Conservation (phyloP, 1,140 invertebrate species). For the Potamilus streckersoni region DNA sequence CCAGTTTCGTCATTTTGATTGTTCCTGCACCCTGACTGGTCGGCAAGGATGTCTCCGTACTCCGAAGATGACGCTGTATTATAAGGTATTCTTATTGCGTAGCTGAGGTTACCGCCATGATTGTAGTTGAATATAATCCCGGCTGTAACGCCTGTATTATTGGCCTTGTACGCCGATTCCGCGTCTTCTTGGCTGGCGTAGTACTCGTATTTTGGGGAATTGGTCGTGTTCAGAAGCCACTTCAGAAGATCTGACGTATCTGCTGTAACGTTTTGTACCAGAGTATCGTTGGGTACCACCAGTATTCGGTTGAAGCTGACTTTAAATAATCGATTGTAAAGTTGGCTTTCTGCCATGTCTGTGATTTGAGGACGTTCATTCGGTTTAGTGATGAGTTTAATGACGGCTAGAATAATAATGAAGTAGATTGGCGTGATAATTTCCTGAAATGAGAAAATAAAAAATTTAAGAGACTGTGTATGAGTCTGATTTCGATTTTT, state of each 20-base stretch:
- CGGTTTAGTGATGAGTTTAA: slow-evolving; percentile 33
- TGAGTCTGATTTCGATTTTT: too few relatives aligned
- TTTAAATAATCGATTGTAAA: slow-evolving; percentile 2
- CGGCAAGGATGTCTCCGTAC: slow-evolving; percentile 4
- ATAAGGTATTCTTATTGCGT: slow-evolving; percentile 31
- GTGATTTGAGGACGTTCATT: slow-evolving; percentile 28
- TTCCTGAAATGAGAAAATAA: slow-evolving; percentile 43
- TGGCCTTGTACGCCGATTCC: slow-evolving; percentile 22
- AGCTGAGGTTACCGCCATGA: slow-evolving; percentile 11
- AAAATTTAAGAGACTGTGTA: background rate
- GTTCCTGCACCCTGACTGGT: slow-evolving; percentile 26
- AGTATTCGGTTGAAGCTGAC: slow-evolving; percentile 13
- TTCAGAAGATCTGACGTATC: slow-evolving; percentile 21
- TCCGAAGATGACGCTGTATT: slow-evolving; percentile 1
- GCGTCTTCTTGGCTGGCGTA: slow-evolving; percentile 27
- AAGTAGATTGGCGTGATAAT: slow-evolving; percentile 53
- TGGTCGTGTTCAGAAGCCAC: background rate
- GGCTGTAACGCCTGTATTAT: slow-evolving; percentile 6
- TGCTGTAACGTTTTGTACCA: slow-evolving; percentile 25
- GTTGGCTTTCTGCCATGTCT: slow-evolving; percentile 10
- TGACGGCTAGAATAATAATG: slow-evolving; percentile 41
- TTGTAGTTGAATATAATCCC: slow-evolving; percentile 38
- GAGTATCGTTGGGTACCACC: slow-evolving; percentile 23
- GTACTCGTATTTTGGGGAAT: slow-evolving; percentile 7
- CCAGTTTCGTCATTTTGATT: slow-evolving; percentile 4